Evolutionary conservation across 2,797 vertebrate species (phyloP).

Genomic region (Peromyscus nudipes): DNA sequence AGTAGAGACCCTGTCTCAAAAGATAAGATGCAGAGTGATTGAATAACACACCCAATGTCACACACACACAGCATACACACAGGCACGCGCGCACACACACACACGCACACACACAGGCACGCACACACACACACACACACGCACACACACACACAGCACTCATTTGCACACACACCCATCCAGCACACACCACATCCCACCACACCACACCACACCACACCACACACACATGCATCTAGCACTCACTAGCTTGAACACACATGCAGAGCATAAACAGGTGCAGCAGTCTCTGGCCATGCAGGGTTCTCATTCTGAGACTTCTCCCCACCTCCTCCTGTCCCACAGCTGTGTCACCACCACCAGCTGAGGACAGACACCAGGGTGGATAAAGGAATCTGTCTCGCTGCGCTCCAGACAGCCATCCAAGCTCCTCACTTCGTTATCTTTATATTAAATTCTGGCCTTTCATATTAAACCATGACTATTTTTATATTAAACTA

Average conservation of each 20-base stretch:
- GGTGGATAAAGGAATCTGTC: not conserved
- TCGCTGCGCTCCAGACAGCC: slow-evolving; percentile 5
- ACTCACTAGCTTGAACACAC: not conserved
- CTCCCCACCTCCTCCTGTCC: rapidly evolving
- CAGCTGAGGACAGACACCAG: not conserved
- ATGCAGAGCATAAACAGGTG: not conserved
- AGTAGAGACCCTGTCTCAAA: not conserved
- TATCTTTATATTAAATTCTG: slow-evolving; percentile 71
- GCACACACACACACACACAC: too few species aligned
- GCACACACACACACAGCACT: not conserved
- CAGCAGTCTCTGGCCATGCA: not conserved
- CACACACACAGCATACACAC: not conserved
- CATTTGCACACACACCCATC: too few species aligned
- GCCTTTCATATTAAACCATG: slow-evolving; percentile 68
- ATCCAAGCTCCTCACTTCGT: slow-evolving; percentile 10
- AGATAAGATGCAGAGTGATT: not conserved
- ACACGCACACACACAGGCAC: too few species aligned
- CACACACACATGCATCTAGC: not conserved
- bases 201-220: too few species aligned
- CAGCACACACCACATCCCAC: too few species aligned
- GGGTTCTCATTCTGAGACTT: not conserved
- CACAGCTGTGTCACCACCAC: rapidly evolving
- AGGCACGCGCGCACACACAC: too few species aligned
- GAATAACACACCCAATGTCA: not conserved
- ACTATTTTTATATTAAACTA: slow-evolving; percentile 76